phyloP scores from a whole-genome alignment of 1,140 invertebrate genomes.

The Mactra quadrangularis region DNA sequence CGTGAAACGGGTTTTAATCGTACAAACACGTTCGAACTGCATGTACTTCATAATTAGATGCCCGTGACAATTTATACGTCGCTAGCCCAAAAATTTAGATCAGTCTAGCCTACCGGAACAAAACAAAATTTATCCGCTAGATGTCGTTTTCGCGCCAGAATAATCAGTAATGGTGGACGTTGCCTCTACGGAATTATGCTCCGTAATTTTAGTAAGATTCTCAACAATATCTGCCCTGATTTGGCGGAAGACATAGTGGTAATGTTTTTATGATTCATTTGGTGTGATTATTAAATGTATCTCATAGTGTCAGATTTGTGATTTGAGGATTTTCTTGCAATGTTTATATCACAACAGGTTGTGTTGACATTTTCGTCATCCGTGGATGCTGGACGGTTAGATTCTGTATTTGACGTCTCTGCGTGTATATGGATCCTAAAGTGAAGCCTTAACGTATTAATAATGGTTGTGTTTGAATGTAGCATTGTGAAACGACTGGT shows the following conservation, averaged over 20 bases:
- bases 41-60: no score
- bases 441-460: no score
- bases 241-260: background rate
- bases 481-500: no score
- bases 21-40: no score
- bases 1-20: no score
- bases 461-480: no score
- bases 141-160: constrained; percentile 67
- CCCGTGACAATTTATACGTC: no score
- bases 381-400: constrained; percentile 26
- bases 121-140: constrained; percentile 48
- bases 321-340: background rate
- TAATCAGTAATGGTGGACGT: constrained; percentile 61
- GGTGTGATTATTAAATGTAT: background rate
- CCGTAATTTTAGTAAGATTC: background rate
- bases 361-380: constrained; percentile 58
- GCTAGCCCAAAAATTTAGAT: no score
- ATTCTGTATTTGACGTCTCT: no score
- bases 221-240: background rate
- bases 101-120: no score
- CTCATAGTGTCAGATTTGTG: background rate
- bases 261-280: background rate
- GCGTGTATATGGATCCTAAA: no score
- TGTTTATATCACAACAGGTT: constrained; percentile 39
- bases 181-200: background rate